Percentiles rank a stretch among this genome's conserved stretches.
Conservation (phyloP, 30 jellyfish, hydroid and myxozoan genomes). For the Turritopsis rubra region DNA sequence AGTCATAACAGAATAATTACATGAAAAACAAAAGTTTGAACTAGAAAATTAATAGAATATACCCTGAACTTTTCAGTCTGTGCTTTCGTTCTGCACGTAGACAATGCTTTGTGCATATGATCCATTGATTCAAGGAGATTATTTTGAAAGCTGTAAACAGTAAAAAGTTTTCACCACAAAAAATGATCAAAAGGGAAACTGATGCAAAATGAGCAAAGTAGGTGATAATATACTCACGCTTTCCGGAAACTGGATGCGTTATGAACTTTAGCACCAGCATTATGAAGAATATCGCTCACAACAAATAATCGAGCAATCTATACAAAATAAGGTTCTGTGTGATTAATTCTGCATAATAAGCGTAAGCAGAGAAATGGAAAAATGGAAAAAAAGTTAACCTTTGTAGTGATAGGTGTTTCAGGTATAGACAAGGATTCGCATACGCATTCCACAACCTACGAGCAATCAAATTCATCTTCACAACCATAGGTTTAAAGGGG, state of each 20-base stretch:
- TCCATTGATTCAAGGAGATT: slow-evolving; percentile 61
- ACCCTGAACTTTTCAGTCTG: slow-evolving; percentile 94
- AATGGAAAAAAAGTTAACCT: slow-evolving; percentile 33
- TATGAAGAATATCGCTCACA: slow-evolving; percentile 81
- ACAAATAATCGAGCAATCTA: slow-evolving; percentile 91
- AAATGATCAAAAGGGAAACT: neutral
- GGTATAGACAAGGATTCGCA: slow-evolving; percentile 83
- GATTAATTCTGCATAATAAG: neutral
- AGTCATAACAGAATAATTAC: no score
- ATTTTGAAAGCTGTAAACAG: slow-evolving; percentile 53
- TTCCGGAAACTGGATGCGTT: slow-evolving; percentile 81
- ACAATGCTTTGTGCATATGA: slow-evolving; percentile 58
- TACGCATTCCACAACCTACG: slow-evolving; percentile 82
- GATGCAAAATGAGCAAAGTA: no score
- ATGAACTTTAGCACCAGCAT: slow-evolving; percentile 74
- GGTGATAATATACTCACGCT: slow-evolving; percentile 63
- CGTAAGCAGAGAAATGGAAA: neutral
- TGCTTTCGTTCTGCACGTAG: slow-evolving; percentile 57
- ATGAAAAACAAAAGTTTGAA: no score
- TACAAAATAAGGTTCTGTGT: neutral
- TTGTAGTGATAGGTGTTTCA: slow-evolving; percentile 83
- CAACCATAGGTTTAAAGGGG: neutral
- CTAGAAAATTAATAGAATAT: neutral
- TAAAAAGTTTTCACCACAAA: neutral
- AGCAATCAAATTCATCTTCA: neutral